These are phyloP conservation scores for Leucopsar rothschildi DNA, from an alignment of 2,113 vertebrate species.

Conservation along the genomic window DNA sequence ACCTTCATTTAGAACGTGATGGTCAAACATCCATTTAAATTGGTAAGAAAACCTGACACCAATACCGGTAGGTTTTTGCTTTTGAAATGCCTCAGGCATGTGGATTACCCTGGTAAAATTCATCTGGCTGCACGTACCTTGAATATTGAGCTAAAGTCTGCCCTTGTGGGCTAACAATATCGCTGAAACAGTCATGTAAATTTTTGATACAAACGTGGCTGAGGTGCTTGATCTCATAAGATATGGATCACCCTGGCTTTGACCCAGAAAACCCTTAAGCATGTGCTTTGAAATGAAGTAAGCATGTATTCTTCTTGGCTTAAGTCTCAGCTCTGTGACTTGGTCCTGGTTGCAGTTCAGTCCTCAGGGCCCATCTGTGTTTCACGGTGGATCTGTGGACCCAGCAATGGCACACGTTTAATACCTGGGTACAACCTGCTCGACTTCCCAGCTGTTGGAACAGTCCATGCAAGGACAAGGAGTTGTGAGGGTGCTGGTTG, in stretches of 20 bases:
- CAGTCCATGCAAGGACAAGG: fast-evolving
- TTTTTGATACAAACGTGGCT: background rate
- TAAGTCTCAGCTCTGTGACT: background rate
- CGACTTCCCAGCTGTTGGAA: fast-evolving
- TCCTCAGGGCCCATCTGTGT: fast-evolving
- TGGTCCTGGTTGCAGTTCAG: fast-evolving
- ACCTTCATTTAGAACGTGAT: background rate
- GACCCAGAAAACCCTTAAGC: background rate
- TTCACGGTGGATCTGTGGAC: fast-evolving
- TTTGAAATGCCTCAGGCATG: background rate
- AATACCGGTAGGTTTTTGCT: background rate
- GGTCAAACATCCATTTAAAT: background rate
- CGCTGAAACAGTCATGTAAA: background rate
- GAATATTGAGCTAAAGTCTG: background rate
- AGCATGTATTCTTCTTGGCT: background rate
- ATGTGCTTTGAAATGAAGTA: background rate
- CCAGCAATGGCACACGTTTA: fast-evolving
- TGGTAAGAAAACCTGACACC: background rate
- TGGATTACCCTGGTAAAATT: background rate
- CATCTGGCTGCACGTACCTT: fast-evolving
- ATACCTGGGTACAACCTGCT: background rate
- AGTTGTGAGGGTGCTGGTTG: background rate
- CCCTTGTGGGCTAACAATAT: background rate
- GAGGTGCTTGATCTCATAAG: background rate
- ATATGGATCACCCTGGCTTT: background rate